Base-by-base conservation (phyloP, 2,888 invertebrate genomes). In the Cheilosia grossa region DNA sequence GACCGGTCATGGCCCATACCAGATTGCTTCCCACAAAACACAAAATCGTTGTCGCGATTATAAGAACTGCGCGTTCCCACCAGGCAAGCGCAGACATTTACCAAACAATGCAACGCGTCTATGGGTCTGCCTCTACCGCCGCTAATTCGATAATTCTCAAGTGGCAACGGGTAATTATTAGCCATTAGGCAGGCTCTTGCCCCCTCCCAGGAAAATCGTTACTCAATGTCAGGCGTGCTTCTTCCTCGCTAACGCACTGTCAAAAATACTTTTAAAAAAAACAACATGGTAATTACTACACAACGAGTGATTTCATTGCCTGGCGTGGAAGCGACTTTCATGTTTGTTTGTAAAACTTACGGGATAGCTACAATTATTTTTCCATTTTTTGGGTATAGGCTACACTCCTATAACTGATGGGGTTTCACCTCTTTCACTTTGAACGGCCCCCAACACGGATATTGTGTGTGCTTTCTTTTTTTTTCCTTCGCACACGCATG, bases 71-170 rank as follows among this genome's bases (percentile, higher is more conserved):
- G 64, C 56, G 63, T 78, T 78, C 69, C 78, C 69, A 78, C 78
- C 69, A 78, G 63, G 49, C 78, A 78, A 63, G 37, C 24, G 24
- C 54, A 59, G 70, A 70, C 63, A 63, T 70, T 70, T 74, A 63
- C 53, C 58, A 51, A 64, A 70, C 79, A 83, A 83, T 79, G 74
- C 80, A 83, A 37, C 51, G 64, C 56, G 63, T 15, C 78, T 40
- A 47, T 54, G 61, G 6, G 33, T 47, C 53, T 37, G 24, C n/a
- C 30, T 9, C 9, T 30, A 21, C 10, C 59, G 58, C 49, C 33
- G 74, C 79, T 83, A 79, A 83, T 83, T 83, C 83, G 74, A 83
- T 83, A 83, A 83, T 70, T 70, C 74, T 70, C 80, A 79, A 83
- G 79, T 80, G 53, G 70, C 66, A 27, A 49, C 69, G 56, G 64